A percentile compares a stretch with the other conserved stretches of the same genome.
Conservation (phyloP, 2,113 vertebrate species). For the Carassius gibelio region DNA sequence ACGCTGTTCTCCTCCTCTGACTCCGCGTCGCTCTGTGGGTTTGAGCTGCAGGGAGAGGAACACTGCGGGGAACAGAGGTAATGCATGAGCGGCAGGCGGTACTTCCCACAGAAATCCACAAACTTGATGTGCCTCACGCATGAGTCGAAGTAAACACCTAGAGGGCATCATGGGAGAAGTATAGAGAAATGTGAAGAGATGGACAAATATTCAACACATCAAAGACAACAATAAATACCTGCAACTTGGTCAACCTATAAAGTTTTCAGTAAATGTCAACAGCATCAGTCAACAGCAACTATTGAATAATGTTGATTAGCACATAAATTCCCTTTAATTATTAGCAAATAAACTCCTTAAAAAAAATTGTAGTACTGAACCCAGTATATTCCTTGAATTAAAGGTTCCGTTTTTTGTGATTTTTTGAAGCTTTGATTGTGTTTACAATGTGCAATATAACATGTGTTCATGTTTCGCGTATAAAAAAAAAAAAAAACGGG, state of each 20-base stretch:
- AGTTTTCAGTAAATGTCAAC: neutral
- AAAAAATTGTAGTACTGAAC: neutral
- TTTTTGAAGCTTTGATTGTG: no score
- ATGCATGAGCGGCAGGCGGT: conserved; percentile 96
- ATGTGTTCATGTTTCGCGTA: no score
- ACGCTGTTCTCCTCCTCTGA: conserved; percentile 91
- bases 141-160: conserved; percentile 98
- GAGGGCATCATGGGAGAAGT: neutral
- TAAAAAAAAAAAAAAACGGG: no score
- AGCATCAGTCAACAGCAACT: neutral
- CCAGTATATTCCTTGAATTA: neutral
- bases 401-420: no score
- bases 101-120: conserved; percentile 99
- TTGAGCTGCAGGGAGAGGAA: conserved; percentile 92
- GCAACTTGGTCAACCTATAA: neutral
- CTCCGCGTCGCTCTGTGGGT: conserved; percentile 92
- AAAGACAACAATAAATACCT: neutral
- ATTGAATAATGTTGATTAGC: no score
- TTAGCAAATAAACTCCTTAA: neutral
- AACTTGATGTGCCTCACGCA: conserved; percentile 98
- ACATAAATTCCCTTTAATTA: neutral
- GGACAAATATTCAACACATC: neutral
- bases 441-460: no score
- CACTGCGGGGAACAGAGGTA: conserved; percentile 97
- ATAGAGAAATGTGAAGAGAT: neutral